Percentiles rank a stretch among this genome's conserved stretches.
Conservation (phyloP, 2,888 invertebrate species). For the Drosophila robusta region DNA sequence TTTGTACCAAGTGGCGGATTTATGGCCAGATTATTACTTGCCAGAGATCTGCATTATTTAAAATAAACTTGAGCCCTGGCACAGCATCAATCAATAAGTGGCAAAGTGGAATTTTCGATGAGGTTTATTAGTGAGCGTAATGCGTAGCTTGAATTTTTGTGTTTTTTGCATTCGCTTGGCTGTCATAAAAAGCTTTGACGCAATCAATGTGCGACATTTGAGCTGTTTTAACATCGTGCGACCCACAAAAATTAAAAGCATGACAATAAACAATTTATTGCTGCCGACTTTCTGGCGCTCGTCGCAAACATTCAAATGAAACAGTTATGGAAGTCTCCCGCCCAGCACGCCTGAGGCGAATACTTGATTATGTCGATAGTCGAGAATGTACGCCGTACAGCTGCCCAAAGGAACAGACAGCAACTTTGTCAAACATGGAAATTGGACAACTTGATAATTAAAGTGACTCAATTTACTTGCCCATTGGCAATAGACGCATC, state of each 20-base stretch:
- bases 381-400: not conserved
- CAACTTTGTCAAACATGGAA: not conserved
- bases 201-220: conserved; percentile 1
- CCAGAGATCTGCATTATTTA: conserved; percentile 1
- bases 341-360: not conserved
- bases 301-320: conserved; percentile 27
- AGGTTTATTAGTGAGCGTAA: not conserved
- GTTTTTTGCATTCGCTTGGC: not conserved
- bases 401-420: not conserved
- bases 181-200: conserved; percentile 1
- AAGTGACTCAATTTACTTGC: not conserved
- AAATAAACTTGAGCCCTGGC: conserved; percentile 8
- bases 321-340: conserved; percentile 7
- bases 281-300: conserved; percentile 68
- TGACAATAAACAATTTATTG: conserved; percentile 69
- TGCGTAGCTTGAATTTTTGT: not conserved
- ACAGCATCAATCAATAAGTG: conserved; percentile 48
- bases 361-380: conserved; percentile 19
- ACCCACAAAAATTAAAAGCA: conserved; percentile 37
- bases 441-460: not conserved
- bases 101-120: conserved; percentile 12
- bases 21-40: conserved; percentile 11
- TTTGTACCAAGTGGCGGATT: conserved; percentile 17
- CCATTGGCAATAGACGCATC: no score
- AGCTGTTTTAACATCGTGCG: conserved; percentile 23